A percentile compares a stretch with the other conserved stretches of the same genome.
These are phyloP conservation scores for Synergus itoensis DNA, from an alignment of 2,888 invertebrate species.

Conservation along the genomic window DNA sequence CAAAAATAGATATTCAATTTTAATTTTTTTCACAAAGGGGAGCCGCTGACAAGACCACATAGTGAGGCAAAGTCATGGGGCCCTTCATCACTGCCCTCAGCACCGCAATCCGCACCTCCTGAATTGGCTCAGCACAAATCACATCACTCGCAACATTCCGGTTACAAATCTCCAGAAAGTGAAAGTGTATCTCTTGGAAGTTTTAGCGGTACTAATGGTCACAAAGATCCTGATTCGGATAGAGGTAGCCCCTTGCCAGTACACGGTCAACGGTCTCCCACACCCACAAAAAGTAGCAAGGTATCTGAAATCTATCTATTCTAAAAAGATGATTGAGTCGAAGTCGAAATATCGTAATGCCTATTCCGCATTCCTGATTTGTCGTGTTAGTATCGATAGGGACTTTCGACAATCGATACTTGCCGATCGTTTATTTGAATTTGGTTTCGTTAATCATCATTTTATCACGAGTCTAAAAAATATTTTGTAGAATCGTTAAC, in stretches of 20 bases:
- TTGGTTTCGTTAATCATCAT: too few species aligned
- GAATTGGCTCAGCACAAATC: slow-evolving; percentile 80
- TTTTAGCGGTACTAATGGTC: slow-evolving; percentile 74
- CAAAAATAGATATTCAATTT: background rate
- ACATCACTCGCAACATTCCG: slow-evolving; percentile 72
- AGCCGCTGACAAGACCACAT: slow-evolving; percentile 90
- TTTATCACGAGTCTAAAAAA: too few species aligned
- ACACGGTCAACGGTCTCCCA: slow-evolving; percentile 64
- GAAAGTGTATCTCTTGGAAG: slow-evolving; percentile 76
- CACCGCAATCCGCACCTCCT: slow-evolving; percentile 85
- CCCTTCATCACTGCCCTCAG: slow-evolving; percentile 82
- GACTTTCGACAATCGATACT: too few species aligned
- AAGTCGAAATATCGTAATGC: too few species aligned
- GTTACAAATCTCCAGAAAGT: slow-evolving; percentile 76
- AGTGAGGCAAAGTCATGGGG: slow-evolving; percentile 91
- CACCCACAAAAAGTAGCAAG: slow-evolving; percentile 66
- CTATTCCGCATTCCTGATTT: too few species aligned
- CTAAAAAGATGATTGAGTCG: too few species aligned
- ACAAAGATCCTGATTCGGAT: slow-evolving; percentile 74
- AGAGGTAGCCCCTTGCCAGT: slow-evolving; percentile 73
- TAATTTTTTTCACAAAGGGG: slow-evolving; percentile 79
- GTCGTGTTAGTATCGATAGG: too few species aligned
- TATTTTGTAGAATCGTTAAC: too few species aligned
- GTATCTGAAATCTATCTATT: too few species aligned
- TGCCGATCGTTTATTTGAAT: too few species aligned